These are phyloP conservation scores for Idaea dimidiata DNA, from an alignment of 2,888 invertebrate genomes.

Conservation along the genomic window DNA sequence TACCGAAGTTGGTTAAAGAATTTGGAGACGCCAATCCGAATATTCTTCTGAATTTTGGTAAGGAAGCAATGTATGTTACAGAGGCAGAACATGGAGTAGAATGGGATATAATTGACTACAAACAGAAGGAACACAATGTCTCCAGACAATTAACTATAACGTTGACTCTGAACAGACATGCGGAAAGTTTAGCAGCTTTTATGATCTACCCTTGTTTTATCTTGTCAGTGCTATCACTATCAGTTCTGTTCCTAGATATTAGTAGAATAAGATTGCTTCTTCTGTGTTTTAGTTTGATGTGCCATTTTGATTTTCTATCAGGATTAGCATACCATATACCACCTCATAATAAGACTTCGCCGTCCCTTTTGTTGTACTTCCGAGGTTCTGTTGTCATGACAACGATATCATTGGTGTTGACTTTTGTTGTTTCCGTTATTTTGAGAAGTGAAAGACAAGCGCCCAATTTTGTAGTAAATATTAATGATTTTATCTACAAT, in stretches of 20 bases:
- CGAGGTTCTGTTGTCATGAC: constrained; percentile 28
- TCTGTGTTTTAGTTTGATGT: constrained; percentile 25
- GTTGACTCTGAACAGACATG: constrained; percentile 26
- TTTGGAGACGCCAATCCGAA: neutral
- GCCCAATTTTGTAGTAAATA: constrained; percentile 10
- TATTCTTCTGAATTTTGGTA: constrained; percentile 21
- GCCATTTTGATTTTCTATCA: constrained; percentile 28
- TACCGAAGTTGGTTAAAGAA: constrained; percentile 10
- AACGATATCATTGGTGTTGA: constrained; percentile 11
- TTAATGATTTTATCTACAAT: constrained; percentile 16
- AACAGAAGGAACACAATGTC: constrained; percentile 9
- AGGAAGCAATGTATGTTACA: constrained; percentile 11
- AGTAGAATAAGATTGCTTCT: constrained; percentile 24
- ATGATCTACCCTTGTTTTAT: constrained; percentile 26
- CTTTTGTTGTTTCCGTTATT: constrained; percentile 13
- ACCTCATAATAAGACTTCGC: constrained; percentile 22
- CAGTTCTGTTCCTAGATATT: constrained; percentile 21
- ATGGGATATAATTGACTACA: constrained; percentile 34
- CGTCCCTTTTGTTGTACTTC: constrained; percentile 26
- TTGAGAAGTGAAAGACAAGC: constrained; percentile 10
- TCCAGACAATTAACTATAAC: constrained; percentile 19
- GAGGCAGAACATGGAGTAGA: constrained; percentile 30
- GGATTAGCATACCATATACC: constrained; percentile 24
- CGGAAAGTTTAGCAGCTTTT: constrained; percentile 21
- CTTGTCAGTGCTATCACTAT: constrained; percentile 24